Percentiles rank a stretch among this genome's conserved stretches.
Conservation (phyloP, 92 coral and sea anemone genomes). For the Bergia sp. region DNA sequence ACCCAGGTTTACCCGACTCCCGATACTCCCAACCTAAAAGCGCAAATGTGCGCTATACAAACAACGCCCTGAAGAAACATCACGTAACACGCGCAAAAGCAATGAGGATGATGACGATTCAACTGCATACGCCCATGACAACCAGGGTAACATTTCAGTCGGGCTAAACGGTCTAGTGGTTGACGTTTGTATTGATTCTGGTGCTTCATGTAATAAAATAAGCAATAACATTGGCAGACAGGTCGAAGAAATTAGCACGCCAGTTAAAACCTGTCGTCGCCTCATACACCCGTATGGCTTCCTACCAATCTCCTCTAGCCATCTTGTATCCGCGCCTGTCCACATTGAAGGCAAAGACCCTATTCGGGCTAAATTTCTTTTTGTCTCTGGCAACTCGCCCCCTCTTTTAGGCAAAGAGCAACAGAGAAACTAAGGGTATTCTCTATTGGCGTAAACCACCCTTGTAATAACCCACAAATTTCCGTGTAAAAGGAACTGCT, state of each 20-base stretch:
- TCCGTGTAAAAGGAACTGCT: background rate
- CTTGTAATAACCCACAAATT: background rate
- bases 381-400: background rate
- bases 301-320: conserved; percentile 41
- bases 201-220: conserved; percentile 47
- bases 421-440: no score
- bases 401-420: no score
- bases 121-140: conserved; percentile 12
- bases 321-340: conserved; percentile 27
- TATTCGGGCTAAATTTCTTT: conserved; percentile 28
- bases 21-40: no score
- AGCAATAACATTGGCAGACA: conserved; percentile 24
- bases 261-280: conserved; percentile 21
- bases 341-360: conserved; percentile 10
- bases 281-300: conserved; percentile 49
- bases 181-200: conserved; percentile 37
- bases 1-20: background rate
- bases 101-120: background rate
- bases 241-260: background rate
- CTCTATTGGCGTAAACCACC: no score
- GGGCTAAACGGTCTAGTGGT: conserved; percentile 15
- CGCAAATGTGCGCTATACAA: background rate
- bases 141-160: background rate
- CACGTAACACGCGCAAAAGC: no score
- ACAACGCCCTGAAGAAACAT: background rate